These are phyloP conservation scores for Artibeus lituratus DNA, from an alignment of 2,797 vertebrate genomes.

Conservation along the genomic window DNA sequence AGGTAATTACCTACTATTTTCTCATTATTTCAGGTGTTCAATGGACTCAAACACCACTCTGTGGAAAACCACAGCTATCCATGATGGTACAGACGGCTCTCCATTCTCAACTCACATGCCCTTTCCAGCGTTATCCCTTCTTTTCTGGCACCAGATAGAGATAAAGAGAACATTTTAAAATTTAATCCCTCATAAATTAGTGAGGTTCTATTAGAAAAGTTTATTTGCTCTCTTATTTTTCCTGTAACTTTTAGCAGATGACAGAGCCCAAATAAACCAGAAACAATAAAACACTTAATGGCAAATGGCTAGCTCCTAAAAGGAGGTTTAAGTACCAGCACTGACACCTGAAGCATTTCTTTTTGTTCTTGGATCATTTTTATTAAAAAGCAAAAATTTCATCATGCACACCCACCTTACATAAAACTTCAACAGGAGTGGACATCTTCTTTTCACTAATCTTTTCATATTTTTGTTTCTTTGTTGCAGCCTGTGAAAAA, in stretches of 20 bases:
- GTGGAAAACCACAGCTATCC: background rate
- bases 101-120: background rate
- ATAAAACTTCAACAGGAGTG: conserved; percentile 98
- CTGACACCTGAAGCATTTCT: background rate
- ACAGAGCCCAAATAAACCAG: background rate
- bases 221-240: background rate
- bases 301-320: background rate
- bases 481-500: conserved; percentile 96
- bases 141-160: background rate
- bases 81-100: background rate
- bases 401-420: conserved; percentile 90
- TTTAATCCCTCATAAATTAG: background rate
- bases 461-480: conserved; percentile 99
- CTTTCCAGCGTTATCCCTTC: background rate
- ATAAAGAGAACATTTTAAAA: background rate
- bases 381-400: background rate
- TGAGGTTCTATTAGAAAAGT: background rate
- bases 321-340: background rate
- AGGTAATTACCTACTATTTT: background rate
- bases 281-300: background rate
- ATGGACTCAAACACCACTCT: background rate
- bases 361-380: background rate
- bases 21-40: background rate
- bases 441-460: conserved; percentile 99
- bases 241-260: background rate